Base-by-base conservation (phyloP, 2,888 invertebrate species). In the Prostheceraeus crozeri region DNA sequence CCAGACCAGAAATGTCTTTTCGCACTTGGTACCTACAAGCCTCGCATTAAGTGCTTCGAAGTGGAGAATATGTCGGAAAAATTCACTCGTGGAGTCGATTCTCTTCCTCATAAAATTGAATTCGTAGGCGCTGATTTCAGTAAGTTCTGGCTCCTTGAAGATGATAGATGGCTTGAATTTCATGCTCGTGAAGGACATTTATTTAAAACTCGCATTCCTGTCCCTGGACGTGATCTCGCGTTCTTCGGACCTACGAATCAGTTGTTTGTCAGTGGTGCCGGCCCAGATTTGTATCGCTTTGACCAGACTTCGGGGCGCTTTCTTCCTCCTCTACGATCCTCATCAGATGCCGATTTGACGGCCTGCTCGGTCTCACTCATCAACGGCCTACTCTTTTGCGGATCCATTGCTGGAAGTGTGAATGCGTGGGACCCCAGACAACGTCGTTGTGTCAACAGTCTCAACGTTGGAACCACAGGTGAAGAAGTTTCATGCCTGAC, bases 341-440 rank as follows among this genome's bases (percentile, higher is more conserved):
- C 35, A 10, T n/a, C 33, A 3, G n/a, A 36, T 4, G 2, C 14
- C 1, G n/a, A n/a, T n/a, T 16, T 56, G 16, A 54, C 6, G 3
- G 19, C 55, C 8, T 56, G 55, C 16, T 3, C 51, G n/a, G 45
- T 56, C 21, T 56, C 21, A n/a, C 16, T 25, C 16, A 19, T 55
- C n/a, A 53, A 25, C 25, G 30, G 53, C 8, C 30, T 53, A 35
- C 30, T 53, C 11, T 28, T 53, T 25, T 28, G 28, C 3, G 94
- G 94, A 8, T 87, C 89, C 10, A 84, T 84, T 68, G 87, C 89
- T 72, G 77, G 75, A 65, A 63, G 63, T 58, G 83, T 99, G 0
- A 94, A 98, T 76, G 91, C 91, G 2, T 98, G 91, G 91, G 98
- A 98, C 79, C 89, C 91, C 8, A 80, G 98, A 61, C 81, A 82